Base-by-base conservation (phyloP, 1,140 invertebrate species). In the Brachystomella parvula region DNA sequence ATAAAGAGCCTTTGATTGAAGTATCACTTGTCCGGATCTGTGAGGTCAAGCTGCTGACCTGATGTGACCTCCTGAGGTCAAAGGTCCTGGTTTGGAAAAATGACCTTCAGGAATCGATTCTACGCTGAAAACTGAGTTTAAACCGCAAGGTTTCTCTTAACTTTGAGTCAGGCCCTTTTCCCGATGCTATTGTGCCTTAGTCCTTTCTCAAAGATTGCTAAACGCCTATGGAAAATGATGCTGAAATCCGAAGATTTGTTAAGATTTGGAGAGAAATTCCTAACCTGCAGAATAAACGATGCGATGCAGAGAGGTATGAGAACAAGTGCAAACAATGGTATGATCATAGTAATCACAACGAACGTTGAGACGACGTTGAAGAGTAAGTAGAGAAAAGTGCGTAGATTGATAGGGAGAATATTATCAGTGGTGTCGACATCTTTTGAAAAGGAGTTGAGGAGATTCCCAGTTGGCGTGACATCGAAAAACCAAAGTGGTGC, bases 261-360 rank as follows among this genome's bases (percentile, higher is more conserved):
- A 12, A 53, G 39, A 19, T 49, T 17, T 61, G 49, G 6, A 26
- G 33, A 2, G 1, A 31, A 61, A 9, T 31, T 21, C 28, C 28
- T 68, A 72, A 85, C 83, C 79, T 86, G 83, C 71, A 94, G 86
- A 71, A 96, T 86, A 76, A 92, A 92, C 76, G 92, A 92, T 80
- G 97, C 96, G 47, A 96, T 70, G 15, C 92, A 66, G 73, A 96
- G 85, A 9, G 94, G 92, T 66, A 96, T 56, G 66, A 95, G 87
- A 56, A 93, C 85, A 12, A 81, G 77, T 64, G 94, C 76, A 79
- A 97, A 96, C 73, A 87, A 82, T 0, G 92, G 92, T 35, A 93
- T 96, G 67, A 88, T 90, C 76, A 85, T 86, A 79, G 90, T 89
- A 75, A 96, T 95, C 47, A 96, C 89, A 75, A 93, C 83, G 67